These are phyloP conservation scores for Andrena trimmerana DNA, from an alignment of 2,888 invertebrate species.

Conservation along the genomic window DNA sequence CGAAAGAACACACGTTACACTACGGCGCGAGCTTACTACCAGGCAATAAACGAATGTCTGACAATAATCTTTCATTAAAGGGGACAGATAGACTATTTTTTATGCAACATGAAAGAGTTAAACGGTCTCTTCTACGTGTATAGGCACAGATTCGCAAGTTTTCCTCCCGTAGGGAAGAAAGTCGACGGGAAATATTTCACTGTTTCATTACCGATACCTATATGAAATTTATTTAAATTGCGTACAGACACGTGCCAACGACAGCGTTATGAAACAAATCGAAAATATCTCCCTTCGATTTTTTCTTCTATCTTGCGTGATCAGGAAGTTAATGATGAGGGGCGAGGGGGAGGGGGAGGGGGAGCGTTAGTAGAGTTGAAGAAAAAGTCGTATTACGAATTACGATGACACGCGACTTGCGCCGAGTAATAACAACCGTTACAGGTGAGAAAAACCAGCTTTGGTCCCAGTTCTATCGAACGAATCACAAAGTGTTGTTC, in stretches of 20 bases:
- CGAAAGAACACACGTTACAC: background rate
- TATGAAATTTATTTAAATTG: background rate
- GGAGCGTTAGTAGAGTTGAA: background rate
- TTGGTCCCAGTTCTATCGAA: constrained; percentile 13
- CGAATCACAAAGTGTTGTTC: constrained; percentile 3
- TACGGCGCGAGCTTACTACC: constrained; percentile 15
- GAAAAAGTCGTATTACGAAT: background rate
- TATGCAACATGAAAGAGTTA: constrained; percentile 23
- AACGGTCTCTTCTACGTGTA: constrained; percentile 17
- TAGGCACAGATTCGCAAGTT: background rate
- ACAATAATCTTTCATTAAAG: constrained; percentile 65
- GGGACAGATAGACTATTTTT: constrained; percentile 58
- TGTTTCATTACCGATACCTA: background rate
- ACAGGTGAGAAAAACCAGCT: too few species aligned
- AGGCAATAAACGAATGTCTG: constrained; percentile 59
- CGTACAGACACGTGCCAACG: background rate
- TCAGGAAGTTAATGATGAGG: too few species aligned
- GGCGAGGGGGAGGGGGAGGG: background rate
- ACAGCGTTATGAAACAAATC: background rate
- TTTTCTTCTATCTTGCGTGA: background rate
- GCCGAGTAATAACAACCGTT: too few species aligned
- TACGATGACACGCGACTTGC: too few species aligned
- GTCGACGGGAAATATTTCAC: constrained; percentile 12
- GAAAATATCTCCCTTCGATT: constrained; percentile 12
- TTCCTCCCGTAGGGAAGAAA: constrained; percentile 10